Percentiles rank a stretch among this genome's conserved stretches.
phyloP scores from a whole-genome alignment of 1,140 invertebrate species.

The Cecropterus lyciades region DNA sequence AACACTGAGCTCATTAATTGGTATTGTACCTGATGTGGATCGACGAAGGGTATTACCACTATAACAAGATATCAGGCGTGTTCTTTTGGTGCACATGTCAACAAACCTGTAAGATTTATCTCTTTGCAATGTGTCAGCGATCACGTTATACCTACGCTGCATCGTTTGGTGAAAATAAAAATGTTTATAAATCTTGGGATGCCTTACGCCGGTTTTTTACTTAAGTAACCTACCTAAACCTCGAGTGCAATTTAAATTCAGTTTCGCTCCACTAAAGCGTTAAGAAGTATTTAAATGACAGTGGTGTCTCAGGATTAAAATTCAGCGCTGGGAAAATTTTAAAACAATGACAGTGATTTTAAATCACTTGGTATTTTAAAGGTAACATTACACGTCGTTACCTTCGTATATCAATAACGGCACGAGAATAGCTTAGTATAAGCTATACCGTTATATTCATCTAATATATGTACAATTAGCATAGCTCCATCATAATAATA shows the following conservation, averaged over 20 bases:
- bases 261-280: conserved; percentile 13
- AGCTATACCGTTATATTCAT: too few species aligned
- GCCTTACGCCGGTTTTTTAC: conserved; percentile 5
- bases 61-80: too few species aligned
- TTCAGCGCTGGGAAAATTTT: conserved; percentile 8
- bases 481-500: too few species aligned
- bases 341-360: conserved; percentile 4
- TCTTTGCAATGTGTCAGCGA: not conserved
- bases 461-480: too few species aligned
- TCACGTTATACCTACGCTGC: not conserved
- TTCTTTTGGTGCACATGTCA: too few species aligned
- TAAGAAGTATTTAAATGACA: conserved; percentile 22
- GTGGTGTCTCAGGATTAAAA: conserved; percentile 7
- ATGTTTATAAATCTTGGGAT: conserved; percentile 2
- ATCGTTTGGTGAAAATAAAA: conserved; percentile 8
- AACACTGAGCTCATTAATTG: too few species aligned
- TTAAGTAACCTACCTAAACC: conserved; percentile 14
- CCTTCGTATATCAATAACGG: not conserved
- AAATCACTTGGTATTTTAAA: not conserved
- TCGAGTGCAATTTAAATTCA: conserved; percentile 22
- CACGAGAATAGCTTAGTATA: not conserved
- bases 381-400: not conserved
- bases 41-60: too few species aligned
- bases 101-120: not conserved
- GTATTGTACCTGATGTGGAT: too few species aligned